Conservation (phyloP, 2,797 vertebrate species). For the Mormyrops attenuatus region DNA sequence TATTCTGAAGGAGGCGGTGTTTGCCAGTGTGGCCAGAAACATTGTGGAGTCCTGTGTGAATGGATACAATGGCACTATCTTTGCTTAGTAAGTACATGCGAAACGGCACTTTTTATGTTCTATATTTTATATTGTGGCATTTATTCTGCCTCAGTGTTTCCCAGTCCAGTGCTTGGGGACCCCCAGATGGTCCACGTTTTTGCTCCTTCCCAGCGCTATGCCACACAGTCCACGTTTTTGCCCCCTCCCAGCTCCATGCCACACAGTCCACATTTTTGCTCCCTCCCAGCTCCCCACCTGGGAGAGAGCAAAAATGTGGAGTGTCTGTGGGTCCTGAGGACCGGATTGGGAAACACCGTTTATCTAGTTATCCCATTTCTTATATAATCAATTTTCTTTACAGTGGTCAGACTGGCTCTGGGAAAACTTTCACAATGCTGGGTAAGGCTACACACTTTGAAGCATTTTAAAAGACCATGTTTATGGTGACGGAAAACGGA, state of each 20-base stretch:
- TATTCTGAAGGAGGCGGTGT: conserved; percentile 76
- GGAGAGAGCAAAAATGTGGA: background rate
- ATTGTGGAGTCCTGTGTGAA: conserved; percentile 94
- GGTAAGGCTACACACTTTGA: conserved; percentile 63
- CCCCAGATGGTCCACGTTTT: background rate
- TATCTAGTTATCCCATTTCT: background rate
- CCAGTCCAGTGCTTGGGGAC: background rate
- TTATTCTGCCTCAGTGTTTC: background rate
- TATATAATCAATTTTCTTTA: conserved; percentile 16
- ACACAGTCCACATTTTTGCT: too few species aligned
- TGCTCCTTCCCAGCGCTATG: background rate
- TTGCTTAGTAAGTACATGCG: conserved; percentile 85
- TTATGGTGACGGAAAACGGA: background rate
- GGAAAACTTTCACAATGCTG: conserved; percentile 97
- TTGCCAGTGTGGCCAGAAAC: conserved; percentile 82
- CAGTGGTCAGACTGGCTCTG: conserved; percentile 94
- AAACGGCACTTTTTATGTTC: background rate
- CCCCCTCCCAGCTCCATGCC: too few species aligned
- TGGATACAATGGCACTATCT: conserved; percentile 96
- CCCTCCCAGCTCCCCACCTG: background rate
- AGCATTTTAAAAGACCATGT: background rate
- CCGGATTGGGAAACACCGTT: background rate
- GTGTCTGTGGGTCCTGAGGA: background rate
- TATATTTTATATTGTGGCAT: background rate
- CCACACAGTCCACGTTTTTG: too few species aligned